A percentile compares a stretch with the other conserved stretches of the same genome.
Evolutionary conservation across 2,797 vertebrate genomes (phyloP).

Genomic region (Micromesistius poutassou): DNA sequence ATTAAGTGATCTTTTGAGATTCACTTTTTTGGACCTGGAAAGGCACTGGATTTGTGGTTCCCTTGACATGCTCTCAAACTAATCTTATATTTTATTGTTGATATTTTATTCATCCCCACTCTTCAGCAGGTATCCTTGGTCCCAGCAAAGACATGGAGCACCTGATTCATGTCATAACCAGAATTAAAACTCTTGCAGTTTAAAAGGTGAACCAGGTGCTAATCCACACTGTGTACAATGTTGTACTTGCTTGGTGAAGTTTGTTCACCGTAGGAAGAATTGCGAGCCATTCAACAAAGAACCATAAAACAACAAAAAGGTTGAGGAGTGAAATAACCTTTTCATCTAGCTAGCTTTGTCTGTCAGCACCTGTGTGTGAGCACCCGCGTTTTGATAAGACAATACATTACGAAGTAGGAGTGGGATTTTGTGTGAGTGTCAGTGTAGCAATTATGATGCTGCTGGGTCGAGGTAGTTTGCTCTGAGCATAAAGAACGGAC

Average conservation of each 20-base stretch:
- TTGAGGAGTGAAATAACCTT: neutral
- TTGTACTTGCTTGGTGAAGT: neutral
- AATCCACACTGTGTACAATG: neutral
- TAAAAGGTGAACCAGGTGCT: neutral
- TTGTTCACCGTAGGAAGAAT: neutral
- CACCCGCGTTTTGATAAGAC: neutral
- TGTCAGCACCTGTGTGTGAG: neutral
- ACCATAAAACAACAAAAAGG: neutral
- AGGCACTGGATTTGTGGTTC: neutral
- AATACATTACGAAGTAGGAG: neutral
- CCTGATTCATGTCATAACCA: neutral
- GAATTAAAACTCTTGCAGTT: too few relatives aligned
- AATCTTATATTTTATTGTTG: neutral
- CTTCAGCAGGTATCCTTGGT: neutral
- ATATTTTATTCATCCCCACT: neutral
- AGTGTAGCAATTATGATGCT: neutral
- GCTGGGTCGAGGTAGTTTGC: neutral
- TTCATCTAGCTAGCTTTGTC: neutral
- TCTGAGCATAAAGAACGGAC: slow-evolving; percentile 30
- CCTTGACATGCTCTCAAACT: neutral
- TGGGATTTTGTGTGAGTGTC: neutral
- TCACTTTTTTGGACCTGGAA: neutral
- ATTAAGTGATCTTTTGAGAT: neutral
- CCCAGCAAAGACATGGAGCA: neutral
- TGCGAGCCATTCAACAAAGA: neutral